These are phyloP conservation scores for Scaptomyza tumidula DNA, from an alignment of 2,888 invertebrate genomes.

Conservation along the genomic window DNA sequence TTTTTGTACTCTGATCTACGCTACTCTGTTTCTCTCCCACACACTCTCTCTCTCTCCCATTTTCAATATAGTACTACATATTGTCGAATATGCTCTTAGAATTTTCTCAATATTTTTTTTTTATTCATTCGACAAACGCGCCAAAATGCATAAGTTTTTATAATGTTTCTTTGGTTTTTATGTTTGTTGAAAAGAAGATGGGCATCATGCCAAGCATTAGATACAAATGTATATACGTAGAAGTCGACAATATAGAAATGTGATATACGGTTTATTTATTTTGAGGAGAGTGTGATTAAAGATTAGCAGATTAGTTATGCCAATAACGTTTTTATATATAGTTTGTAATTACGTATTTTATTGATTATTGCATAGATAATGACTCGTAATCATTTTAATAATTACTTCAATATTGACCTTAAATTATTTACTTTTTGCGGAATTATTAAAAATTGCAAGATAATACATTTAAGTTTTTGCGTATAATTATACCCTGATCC, in stretches of 20 bases:
- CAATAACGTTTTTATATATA: neutral
- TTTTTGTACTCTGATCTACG: constrained; percentile 12
- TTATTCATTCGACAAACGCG: constrained; percentile 23
- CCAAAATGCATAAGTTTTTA: constrained; percentile 40
- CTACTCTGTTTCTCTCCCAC: constrained; percentile 22
- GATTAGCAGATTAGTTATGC: neutral
- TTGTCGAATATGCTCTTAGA: constrained; percentile 47
- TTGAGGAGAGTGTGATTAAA: neutral
- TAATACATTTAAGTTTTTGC: too few species aligned
- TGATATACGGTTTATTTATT: constrained; percentile 20
- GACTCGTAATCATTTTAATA: neutral
- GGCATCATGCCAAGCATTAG: constrained; percentile 60
- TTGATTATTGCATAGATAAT: neutral
- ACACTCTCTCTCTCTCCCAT: constrained; percentile 14
- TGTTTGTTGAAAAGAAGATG: constrained; percentile 21
- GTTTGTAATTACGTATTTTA: neutral
- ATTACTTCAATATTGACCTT: neutral
- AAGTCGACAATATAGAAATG: constrained; percentile 11
- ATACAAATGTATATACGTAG: neutral
- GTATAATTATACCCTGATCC: too few species aligned
- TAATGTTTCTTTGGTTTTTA: constrained; percentile 30
- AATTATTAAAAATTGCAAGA: too few species aligned
- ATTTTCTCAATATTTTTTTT: constrained; percentile 48
- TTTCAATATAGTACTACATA: constrained; percentile 9
- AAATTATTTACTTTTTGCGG: neutral